phyloP scores from a whole-genome alignment of 2,797 vertebrate genomes.

The Parotocinclus haroldoi region DNA sequence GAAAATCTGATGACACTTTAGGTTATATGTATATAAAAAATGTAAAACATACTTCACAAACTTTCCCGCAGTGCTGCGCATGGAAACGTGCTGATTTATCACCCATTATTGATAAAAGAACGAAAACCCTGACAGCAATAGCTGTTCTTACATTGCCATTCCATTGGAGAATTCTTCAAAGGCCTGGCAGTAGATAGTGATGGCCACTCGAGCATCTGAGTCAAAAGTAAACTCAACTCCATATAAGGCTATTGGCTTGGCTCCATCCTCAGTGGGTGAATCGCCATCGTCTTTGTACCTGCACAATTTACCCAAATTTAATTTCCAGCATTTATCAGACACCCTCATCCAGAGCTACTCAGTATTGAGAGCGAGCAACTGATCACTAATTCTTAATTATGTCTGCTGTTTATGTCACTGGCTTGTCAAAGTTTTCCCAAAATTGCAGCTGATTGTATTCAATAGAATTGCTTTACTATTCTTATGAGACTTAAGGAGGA shows the following conservation, averaged over 20 bases:
- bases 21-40: too few relatives aligned
- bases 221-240: conserved; percentile 97
- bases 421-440: background rate
- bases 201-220: conserved; percentile 91
- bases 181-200: conserved; percentile 95
- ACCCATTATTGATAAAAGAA: too few relatives aligned
- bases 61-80: too few relatives aligned
- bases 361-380: too few relatives aligned
- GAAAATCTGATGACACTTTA: too few relatives aligned
- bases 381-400: background rate
- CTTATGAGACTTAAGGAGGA: too few relatives aligned
- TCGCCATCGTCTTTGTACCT: conserved; percentile 97
- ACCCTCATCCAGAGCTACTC: too few relatives aligned
- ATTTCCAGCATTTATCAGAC: too few relatives aligned
- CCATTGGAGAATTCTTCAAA: conserved; percentile 93
- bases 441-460: background rate
- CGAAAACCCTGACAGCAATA: background rate
- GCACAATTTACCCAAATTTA: background rate
- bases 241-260: conserved; percentile 86
- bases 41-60: too few relatives aligned
- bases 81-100: too few relatives aligned
- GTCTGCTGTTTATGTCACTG: background rate
- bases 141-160: conserved; percentile 79
- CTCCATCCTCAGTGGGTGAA: conserved; percentile 79
- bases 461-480: too few relatives aligned